Percentiles rank a stretch among this genome's conserved stretches.
phyloP scores from a whole-genome alignment of 2,888 invertebrate species.

The Proisotoma minuta region DNA sequence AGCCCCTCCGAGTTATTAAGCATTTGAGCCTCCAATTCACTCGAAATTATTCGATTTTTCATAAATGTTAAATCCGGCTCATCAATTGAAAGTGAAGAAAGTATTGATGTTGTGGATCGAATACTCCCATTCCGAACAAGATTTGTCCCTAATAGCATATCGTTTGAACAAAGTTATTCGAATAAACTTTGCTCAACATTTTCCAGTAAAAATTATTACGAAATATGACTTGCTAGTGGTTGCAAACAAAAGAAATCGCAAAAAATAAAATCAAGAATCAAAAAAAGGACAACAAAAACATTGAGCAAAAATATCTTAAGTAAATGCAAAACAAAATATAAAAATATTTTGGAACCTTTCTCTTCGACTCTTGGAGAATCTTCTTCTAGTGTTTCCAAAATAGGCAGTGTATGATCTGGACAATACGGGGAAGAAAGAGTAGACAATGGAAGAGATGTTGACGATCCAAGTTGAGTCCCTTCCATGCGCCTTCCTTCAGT shows the following conservation, averaged over 20 bases:
- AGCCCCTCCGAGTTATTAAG: background rate
- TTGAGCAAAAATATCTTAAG: background rate
- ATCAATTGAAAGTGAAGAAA: background rate
- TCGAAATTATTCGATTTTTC: background rate
- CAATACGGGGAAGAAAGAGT: conserved; percentile 56
- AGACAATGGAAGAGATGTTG: conserved; percentile 44
- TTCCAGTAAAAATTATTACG: background rate
- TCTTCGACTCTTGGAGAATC: conserved; percentile 52
- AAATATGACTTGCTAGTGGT: too few relatives aligned
- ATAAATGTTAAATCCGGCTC: conserved; percentile 9
- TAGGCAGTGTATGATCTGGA: conserved; percentile 58
- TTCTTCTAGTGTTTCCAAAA: conserved; percentile 66
- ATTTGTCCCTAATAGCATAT: background rate
- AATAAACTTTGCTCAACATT: background rate
- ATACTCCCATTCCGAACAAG: conserved; percentile 10
- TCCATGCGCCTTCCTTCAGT: conserved; percentile 45
- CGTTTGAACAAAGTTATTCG: background rate
- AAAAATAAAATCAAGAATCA: background rate
- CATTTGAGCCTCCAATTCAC: conserved; percentile 1
- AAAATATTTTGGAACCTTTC: conserved; percentile 33
- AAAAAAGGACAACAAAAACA: too few relatives aligned
- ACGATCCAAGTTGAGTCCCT: conserved; percentile 53
- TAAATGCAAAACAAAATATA: background rate
- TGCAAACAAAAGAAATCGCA: too few relatives aligned
- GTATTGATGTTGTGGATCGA: background rate